Evolutionary conservation across 1,140 invertebrate species (phyloP), one percentile per base, ranked within the genome.

Genomic region (Bombus pyrosoma): DNA sequence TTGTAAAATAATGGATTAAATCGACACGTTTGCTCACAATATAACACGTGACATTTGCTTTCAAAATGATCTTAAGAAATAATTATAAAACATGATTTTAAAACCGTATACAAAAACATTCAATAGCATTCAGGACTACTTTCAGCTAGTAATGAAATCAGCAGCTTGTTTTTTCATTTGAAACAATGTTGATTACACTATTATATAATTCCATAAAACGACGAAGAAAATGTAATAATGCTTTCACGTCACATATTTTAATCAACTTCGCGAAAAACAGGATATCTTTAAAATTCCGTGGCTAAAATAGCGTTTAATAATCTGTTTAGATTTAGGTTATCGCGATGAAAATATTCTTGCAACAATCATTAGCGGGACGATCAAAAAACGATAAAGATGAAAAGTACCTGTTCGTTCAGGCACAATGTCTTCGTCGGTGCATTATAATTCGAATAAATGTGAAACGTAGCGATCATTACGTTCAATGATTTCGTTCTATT

Each of bases 401-500:
- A 57, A 83, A 75, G 53, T 76, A 32, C 32, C 4, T 13, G 39
- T 32, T 28, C 43, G 64, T 80, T 80, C 28, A n/a, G 43, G 13
- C 25, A 39, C 66, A 68, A 5, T 71, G 25, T 80, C 43, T 71
- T 72, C 39, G 57, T 18, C 1, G 22, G 13, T 34, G 66, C 34
- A 41, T 76, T 28, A 9, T 37, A 39, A 28, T 32, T 34, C 28
- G 53, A 3, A 25, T 53, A 25, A 77, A 18, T 68, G 34, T 10
- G 15, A n/a, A 13, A 39, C 34, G 72, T 28, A 28, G 25, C 41
- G 62, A 34, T 66, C 32, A 10, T 47, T 64, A 66, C 15, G 32
- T 77, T 22, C 74, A 59, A 22, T 69, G 43, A 77, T 83, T 69
- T 59, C n/a, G 47, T 69, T 77, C 68, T 18, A 43, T 57, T 13